Evolutionary conservation across 1,140 invertebrate species (phyloP).

Genomic region (Heliconius congener): DNA sequence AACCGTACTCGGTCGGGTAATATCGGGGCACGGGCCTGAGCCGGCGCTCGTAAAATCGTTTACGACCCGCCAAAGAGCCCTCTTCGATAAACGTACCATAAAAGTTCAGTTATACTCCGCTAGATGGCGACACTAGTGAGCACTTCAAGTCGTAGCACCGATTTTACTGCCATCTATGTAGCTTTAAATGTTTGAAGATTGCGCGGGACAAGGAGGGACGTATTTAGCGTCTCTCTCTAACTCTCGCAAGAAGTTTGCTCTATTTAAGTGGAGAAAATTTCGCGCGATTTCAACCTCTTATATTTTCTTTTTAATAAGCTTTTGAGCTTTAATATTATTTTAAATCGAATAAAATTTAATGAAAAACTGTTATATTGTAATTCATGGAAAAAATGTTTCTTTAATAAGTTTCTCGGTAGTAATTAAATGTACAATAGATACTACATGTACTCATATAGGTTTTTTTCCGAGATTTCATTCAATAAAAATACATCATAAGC

Average conservation of each 20-base stretch:
- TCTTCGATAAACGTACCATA: conserved; percentile 79
- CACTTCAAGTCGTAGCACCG: conserved; percentile 71
- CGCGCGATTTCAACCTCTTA: conserved; percentile 17
- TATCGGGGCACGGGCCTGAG: conserved; percentile 72
- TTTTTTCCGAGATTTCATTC: neutral
- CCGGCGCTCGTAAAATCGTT: conserved; percentile 79
- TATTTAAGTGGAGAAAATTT: conserved; percentile 32
- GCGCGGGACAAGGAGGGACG: conserved; percentile 47
- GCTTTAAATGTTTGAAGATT: conserved; percentile 73
- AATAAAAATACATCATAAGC: neutral
- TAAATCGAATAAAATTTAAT: neutral
- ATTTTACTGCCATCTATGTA: conserved; percentile 80
- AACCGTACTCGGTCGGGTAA: conserved; percentile 75
- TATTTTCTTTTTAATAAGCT: conserved; percentile 20
- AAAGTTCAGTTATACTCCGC: conserved; percentile 77
- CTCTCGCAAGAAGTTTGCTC: conserved; percentile 42
- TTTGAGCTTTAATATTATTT: neutral
- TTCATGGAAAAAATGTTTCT: too few relatives aligned
- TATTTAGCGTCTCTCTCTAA: conserved; percentile 39
- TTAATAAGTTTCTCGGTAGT: too few relatives aligned
- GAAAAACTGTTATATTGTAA: neutral
- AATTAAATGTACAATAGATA: too few relatives aligned
- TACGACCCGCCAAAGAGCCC: conserved; percentile 80
- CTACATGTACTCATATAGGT: neutral
- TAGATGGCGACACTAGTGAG: conserved; percentile 80